A percentile compares a stretch with the other conserved stretches of the same genome.
These are phyloP conservation scores for Paramisgurnus dabryanus DNA, from an alignment of 2,113 vertebrate species.

Conservation along the genomic window DNA sequence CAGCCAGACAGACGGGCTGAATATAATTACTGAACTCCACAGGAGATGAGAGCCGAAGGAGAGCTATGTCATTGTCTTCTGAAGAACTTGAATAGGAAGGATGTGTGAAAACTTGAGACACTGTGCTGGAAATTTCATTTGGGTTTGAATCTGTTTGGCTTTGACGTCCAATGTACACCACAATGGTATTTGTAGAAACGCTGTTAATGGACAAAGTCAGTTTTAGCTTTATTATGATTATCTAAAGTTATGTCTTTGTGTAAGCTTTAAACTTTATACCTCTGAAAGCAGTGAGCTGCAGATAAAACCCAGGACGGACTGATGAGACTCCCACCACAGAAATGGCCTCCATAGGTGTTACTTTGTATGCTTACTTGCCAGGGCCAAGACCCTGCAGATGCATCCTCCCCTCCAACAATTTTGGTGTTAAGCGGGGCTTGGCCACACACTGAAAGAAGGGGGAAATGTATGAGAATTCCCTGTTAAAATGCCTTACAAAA, in stretches of 20 bases:
- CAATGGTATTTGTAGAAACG: rapidly evolving
- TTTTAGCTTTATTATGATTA: background rate
- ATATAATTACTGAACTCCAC: conserved; percentile 68
- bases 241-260: background rate
- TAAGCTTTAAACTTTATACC: conserved; percentile 41
- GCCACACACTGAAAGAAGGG: conserved; percentile 70
- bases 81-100: conserved; percentile 28
- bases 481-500: background rate
- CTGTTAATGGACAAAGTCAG: conserved; percentile 27
- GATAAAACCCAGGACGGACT: conserved; percentile 71
- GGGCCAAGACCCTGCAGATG: conserved; percentile 66
- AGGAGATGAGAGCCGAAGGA: conserved; percentile 62
- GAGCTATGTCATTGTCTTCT: conserved; percentile 72
- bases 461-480: background rate
- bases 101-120: conserved; percentile 56
- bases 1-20: conserved; percentile 77
- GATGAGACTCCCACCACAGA: conserved; percentile 78
- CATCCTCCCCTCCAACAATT: conserved; percentile 71
- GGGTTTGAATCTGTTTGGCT: background rate
- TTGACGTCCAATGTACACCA: conserved; percentile 50
- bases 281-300: conserved; percentile 72
- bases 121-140: background rate
- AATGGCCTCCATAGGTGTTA: rapidly evolving
- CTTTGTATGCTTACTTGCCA: conserved; percentile 76
- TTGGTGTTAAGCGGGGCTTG: conserved; percentile 55